A percentile compares a stretch with the other conserved stretches of the same genome.
These are phyloP conservation scores for Sesamia nonagrioides DNA, from an alignment of 1,140 invertebrate genomes.

Conservation along the genomic window DNA sequence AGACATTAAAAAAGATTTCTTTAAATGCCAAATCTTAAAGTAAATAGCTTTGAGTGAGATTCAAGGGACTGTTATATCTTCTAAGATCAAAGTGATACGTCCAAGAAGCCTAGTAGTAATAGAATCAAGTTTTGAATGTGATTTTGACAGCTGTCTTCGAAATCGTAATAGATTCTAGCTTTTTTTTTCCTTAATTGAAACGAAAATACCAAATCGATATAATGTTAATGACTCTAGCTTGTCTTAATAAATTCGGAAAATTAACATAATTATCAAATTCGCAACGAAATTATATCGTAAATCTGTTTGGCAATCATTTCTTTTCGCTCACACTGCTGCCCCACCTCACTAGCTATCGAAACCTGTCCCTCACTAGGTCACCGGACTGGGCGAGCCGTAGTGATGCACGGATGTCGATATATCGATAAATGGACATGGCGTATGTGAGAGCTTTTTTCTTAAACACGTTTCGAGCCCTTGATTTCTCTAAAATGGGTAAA, in stretches of 20 bases:
- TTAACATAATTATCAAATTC: conserved; percentile 2
- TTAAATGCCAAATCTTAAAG: too few relatives aligned
- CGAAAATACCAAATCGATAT: too few relatives aligned
- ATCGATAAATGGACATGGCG: conserved; percentile 40
- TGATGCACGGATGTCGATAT: conserved; percentile 59
- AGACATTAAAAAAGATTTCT: too few relatives aligned
- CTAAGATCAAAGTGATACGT: too few relatives aligned
- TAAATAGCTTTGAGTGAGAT: neutral
- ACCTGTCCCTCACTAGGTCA: conserved; percentile 73
- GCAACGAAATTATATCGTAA: conserved; percentile 8
- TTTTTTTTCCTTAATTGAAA: too few relatives aligned
- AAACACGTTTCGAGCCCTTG: conserved; percentile 33
- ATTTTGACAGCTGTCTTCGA: too few relatives aligned
- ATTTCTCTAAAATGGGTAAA: conserved; percentile 29
- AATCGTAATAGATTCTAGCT: too few relatives aligned
- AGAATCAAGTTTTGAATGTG: too few relatives aligned
- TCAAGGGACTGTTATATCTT: too few relatives aligned
- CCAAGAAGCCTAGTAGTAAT: too few relatives aligned
- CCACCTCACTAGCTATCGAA: conserved; percentile 55
- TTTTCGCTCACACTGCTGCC: conserved; percentile 53
- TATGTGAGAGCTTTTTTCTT: conserved; percentile 35
- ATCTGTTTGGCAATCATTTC: conserved; percentile 34
- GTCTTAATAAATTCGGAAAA: neutral
- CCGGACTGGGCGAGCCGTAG: conserved; percentile 52
- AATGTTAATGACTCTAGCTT: neutral